Evolutionary conservation across 2,888 invertebrate genomes (phyloP).

Genomic region (Aleiodes alternator): DNA sequence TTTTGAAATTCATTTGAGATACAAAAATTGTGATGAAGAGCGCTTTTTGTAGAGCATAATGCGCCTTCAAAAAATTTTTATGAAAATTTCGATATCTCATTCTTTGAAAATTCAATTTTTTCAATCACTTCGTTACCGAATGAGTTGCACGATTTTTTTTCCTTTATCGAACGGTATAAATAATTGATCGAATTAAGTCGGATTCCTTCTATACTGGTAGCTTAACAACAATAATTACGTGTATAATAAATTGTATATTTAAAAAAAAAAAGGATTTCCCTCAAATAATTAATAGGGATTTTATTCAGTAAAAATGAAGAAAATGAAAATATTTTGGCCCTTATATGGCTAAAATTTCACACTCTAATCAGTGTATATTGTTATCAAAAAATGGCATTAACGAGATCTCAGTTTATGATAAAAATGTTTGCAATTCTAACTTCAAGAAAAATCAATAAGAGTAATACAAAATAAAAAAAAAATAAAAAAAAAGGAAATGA

Average conservation of each 20-base stretch:
- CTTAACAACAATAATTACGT: slow-evolving; percentile 30
- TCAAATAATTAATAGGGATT: slow-evolving; percentile 36
- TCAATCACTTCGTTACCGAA: background rate
- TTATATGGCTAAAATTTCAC: slow-evolving; percentile 46
- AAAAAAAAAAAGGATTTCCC: slow-evolving; percentile 37
- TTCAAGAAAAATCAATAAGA: slow-evolving; percentile 23
- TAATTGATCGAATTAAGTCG: background rate
- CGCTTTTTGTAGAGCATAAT: too few species aligned
- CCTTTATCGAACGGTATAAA: background rate
- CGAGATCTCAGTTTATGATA: slow-evolving; percentile 64
- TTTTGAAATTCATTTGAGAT: too few species aligned
- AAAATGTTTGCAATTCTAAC: slow-evolving; percentile 34
- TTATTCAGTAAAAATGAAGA: slow-evolving; percentile 29
- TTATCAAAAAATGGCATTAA: slow-evolving; percentile 66
- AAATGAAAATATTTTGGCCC: slow-evolving; percentile 33
- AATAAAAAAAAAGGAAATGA: slow-evolving; percentile 31
- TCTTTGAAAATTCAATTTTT: background rate
- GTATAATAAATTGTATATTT: slow-evolving; percentile 41
- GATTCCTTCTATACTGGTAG: slow-evolving; percentile 10
- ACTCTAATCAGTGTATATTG: slow-evolving; percentile 55
- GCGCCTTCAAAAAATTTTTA: too few species aligned
- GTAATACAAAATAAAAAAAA: background rate
- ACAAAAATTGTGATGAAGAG: too few species aligned
- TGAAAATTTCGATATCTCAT: too few species aligned
- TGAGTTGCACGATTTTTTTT: background rate